phyloP scores from a whole-genome alignment of 2,888 invertebrate species.

The Loripinus fragilis region DNA sequence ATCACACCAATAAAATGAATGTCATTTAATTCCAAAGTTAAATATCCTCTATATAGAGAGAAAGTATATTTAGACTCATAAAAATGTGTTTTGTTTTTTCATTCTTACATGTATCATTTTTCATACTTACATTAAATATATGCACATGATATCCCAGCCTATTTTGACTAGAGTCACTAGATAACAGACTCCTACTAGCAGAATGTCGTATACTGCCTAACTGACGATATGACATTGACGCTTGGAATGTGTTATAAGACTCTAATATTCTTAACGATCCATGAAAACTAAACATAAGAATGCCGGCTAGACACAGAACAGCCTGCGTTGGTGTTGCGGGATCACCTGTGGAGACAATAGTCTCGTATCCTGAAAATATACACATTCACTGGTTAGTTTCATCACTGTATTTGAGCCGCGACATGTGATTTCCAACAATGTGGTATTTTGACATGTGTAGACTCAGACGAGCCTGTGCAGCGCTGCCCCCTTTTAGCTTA shows the following conservation, averaged over 20 bases:
- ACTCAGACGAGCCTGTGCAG: too few relatives aligned
- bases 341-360: slow-evolving; percentile 28
- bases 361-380: slow-evolving; percentile 49
- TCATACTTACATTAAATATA: slow-evolving; percentile 66
- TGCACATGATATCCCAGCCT: slow-evolving; percentile 59
- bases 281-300: slow-evolving; percentile 53
- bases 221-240: neutral
- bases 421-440: too few relatives aligned
- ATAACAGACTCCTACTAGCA: slow-evolving; percentile 62
- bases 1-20: too few relatives aligned
- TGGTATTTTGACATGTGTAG: too few relatives aligned
- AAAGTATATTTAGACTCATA: too few relatives aligned
- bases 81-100: too few relatives aligned
- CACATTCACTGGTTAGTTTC: too few relatives aligned
- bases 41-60: too few relatives aligned
- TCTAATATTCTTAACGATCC: slow-evolving; percentile 25
- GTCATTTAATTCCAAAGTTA: too few relatives aligned
- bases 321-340: slow-evolving; percentile 43
- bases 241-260: neutral
- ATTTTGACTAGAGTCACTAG: slow-evolving; percentile 28
- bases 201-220: slow-evolving; percentile 44
- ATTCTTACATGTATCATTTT: too few relatives aligned
- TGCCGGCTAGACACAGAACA: slow-evolving; percentile 67
- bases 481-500: too few relatives aligned
- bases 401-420: too few relatives aligned